phyloP scores from a whole-genome alignment of 2,113 vertebrate species.

The Tretioscincus oriximinensis region DNA sequence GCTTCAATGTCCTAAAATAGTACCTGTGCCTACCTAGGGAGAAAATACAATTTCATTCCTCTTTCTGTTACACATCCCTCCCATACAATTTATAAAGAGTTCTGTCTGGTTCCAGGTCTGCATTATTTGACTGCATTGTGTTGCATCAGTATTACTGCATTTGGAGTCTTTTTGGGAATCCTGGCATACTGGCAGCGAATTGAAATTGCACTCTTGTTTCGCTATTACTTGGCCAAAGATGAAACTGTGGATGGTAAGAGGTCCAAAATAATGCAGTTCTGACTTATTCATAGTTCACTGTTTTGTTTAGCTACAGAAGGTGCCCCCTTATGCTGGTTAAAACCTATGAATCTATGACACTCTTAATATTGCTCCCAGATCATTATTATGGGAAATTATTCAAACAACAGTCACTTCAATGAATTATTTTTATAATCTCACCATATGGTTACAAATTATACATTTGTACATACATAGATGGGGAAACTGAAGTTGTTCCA shows the following conservation, averaged over 20 bases:
- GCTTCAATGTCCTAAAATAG: no score
- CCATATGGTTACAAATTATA: neutral
- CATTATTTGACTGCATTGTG: slow-evolving; percentile 57
- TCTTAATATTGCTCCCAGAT: no score
- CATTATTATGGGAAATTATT: no score
- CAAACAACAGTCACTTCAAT: neutral
- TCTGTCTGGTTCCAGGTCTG: slow-evolving; percentile 44
- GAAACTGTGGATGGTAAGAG: slow-evolving; percentile 74
- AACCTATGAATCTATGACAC: no score
- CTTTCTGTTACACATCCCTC: no score
- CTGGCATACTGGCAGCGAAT: slow-evolving; percentile 76
- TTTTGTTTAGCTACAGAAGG: neutral
- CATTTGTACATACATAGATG: neutral
- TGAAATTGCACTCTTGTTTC: slow-evolving; percentile 81
- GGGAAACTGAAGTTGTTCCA: no score
- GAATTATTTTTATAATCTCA: neutral
- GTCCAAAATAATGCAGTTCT: neutral
- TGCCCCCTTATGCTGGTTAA: no score
- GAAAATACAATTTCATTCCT: no score
- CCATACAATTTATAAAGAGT: neutral
- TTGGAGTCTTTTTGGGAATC: slow-evolving; percentile 54
- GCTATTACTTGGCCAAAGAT: slow-evolving; percentile 65
- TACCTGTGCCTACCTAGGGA: no score
- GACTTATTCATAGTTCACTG: neutral
- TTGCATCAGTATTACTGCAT: slow-evolving; percentile 50